phyloP scores from a whole-genome alignment of 2,113 vertebrate genomes.

The Fregata magnificens region DNA sequence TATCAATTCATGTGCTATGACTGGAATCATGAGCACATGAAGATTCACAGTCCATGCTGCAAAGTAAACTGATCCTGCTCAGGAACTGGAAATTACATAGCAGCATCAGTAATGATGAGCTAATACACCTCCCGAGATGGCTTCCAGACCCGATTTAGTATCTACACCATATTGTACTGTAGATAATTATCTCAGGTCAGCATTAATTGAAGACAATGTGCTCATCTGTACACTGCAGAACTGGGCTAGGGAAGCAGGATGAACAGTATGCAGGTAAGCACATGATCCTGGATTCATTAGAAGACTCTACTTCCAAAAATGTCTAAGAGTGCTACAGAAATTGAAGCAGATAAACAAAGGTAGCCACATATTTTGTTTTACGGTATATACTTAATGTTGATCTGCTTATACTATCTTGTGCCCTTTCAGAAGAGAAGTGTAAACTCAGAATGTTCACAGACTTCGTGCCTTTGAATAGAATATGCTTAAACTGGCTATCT shows the following conservation, averaged over 20 bases:
- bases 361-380: background rate
- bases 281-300: background rate
- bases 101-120: background rate
- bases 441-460: background rate
- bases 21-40: background rate
- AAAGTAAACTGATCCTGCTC: background rate
- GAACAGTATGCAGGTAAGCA: background rate
- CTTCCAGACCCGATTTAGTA: background rate
- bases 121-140: background rate
- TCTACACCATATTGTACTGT: background rate
- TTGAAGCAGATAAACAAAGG: background rate
- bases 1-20: background rate
- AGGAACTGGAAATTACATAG: background rate
- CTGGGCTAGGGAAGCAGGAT: background rate
- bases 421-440: background rate
- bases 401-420: background rate
- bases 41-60: background rate
- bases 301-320: background rate
- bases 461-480: background rate
- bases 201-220: background rate
- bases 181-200: background rate
- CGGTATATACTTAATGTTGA: background rate
- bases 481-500: background rate
- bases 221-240: background rate
- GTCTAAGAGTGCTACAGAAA: background rate